A percentile compares a stretch with the other conserved stretches of the same genome.
These are phyloP conservation scores for Hyperoplus immaculatus DNA, from an alignment of 2,797 vertebrate genomes.

Conservation along the genomic window DNA sequence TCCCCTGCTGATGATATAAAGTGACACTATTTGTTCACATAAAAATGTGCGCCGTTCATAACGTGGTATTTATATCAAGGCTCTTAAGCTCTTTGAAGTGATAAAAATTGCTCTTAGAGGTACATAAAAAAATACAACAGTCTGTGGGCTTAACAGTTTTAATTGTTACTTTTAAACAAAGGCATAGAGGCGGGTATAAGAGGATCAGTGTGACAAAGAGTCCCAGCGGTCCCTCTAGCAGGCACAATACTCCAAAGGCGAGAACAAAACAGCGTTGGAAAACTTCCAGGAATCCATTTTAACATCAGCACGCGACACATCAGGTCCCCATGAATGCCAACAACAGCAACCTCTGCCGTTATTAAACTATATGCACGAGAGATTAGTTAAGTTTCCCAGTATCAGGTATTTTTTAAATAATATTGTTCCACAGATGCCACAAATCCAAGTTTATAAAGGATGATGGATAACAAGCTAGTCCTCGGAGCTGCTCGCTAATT, in stretches of 20 bases:
- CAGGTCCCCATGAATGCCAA: conserved; percentile 4
- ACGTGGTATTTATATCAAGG: conserved; percentile 68
- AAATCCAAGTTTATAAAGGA: conserved; percentile 34
- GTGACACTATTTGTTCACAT: conserved; percentile 61
- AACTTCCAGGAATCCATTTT: conserved; percentile 77
- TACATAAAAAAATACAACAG: conserved; percentile 49
- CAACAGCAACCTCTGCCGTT: neutral
- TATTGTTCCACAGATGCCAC: conserved; percentile 11
- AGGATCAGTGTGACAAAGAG: conserved; percentile 78
- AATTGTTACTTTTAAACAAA: conserved; percentile 81
- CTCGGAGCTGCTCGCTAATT: conserved; percentile 36
- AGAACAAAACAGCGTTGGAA: conserved; percentile 77
- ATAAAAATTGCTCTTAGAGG: conserved; percentile 63
- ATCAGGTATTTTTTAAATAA: neutral
- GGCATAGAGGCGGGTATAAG: conserved; percentile 65
- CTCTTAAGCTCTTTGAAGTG: conserved; percentile 71
- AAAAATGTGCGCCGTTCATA: conserved; percentile 60
- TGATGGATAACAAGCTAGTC: conserved; percentile 43
- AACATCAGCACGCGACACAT: conserved; percentile 51
- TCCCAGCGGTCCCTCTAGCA: conserved; percentile 72
- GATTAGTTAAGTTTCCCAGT: conserved; percentile 1
- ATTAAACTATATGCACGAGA: neutral
- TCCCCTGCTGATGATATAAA: conserved; percentile 49
- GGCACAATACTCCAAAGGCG: conserved; percentile 66
- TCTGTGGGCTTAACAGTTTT: conserved; percentile 71